Evolutionary conservation across 2,113 vertebrate genomes (phyloP).

Genomic region (Piprites chloris): DNA sequence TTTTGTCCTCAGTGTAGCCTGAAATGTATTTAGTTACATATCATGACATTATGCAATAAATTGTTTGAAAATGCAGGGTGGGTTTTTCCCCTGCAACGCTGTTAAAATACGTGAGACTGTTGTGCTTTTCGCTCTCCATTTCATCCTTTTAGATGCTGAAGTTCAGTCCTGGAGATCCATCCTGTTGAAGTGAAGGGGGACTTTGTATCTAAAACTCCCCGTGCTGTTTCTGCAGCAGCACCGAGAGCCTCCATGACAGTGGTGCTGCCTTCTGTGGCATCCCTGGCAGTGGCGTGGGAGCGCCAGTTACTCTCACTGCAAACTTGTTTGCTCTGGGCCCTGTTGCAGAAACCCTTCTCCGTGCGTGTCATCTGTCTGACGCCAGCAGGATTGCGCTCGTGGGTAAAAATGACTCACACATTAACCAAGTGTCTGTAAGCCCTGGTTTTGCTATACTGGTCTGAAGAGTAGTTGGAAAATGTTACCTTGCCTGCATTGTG

Average conservation of each 20-base stretch:
- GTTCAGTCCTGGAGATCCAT: neutral
- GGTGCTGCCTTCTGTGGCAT: neutral
- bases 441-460: neutral
- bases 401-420: neutral
- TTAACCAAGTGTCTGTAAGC: neutral
- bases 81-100: neutral
- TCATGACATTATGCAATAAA: slow-evolving; percentile 75
- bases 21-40: slow-evolving; percentile 69
- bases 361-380: fast-evolving
- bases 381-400: neutral
- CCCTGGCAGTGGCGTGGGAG: neutral
- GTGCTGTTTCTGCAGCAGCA: neutral
- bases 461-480: neutral
- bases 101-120: slow-evolving; percentile 2
- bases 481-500: neutral
- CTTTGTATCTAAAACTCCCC: neutral
- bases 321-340: neutral
- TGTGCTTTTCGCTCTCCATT: slow-evolving; percentile 9
- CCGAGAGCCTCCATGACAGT: fast-evolving
- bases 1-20: slow-evolving; percentile 63
- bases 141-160: neutral
- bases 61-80: slow-evolving; percentile 59
- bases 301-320: neutral
- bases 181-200: neutral
- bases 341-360: neutral